Evolutionary conservation across 2,888 invertebrate species (phyloP), one percentile per base, ranked within the genome.

Genomic region (Cosmopolites sordidus): DNA sequence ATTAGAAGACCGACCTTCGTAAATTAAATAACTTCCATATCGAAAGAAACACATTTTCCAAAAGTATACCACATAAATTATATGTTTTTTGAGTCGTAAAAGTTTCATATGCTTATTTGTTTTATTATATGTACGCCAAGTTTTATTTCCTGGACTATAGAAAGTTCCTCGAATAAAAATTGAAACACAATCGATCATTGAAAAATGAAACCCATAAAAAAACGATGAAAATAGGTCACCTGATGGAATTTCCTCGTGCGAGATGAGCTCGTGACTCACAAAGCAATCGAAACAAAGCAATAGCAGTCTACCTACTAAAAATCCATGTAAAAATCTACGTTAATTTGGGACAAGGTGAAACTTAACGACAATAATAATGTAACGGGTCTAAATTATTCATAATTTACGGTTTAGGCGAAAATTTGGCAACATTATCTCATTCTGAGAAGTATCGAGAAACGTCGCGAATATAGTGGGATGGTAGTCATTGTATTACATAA

Each of bases 271-370:
- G 33, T 48, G 41, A 41, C n/a, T 42, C 43, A 43, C 37, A 42
- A 43, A 37, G 22, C 16, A 33, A 48, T 18, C 33, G 16, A 43
- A 29, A 37, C 33, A 18, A 27, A 48, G 33, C 41, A 14, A 16
- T 22, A 42, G 33, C 40, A 6, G 16, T 37, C 22, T 43, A 12
- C 49, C 43, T 38, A 43, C 49, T 38, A 27, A 50, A 43, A 38
- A 50, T 42, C 42, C 49, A 30, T 33, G n/a, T 33, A 17, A 50
- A 43, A 50, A 17, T 43, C 33, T 50, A 50, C 39, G 33, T 37
- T 50, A 38, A 50, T 43, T 50, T 43, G 17, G 49, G 43, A 50
- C 49, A 50, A 50, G 49, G 49, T 50, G 43, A 50, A 27, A 43
- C 33, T 50, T 43, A 43, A 50, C 40, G 33, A 45, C 48, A 27